These are phyloP conservation scores for Ophion slaviceki DNA, from an alignment of 2,888 invertebrate species.

Conservation along the genomic window DNA sequence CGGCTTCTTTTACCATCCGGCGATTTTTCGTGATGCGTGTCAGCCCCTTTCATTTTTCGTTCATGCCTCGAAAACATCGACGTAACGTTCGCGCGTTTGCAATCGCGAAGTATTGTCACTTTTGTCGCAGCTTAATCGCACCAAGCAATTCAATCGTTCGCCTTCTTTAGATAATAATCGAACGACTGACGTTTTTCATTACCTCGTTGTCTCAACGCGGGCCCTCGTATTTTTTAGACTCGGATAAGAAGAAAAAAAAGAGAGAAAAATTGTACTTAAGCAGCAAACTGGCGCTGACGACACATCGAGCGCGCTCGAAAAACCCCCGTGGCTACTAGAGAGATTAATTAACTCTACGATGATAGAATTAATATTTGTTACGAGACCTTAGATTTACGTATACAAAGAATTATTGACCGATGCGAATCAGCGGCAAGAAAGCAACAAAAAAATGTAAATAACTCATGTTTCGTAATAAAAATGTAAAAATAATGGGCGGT, in stretches of 20 bases:
- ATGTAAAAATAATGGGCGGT: constrained; percentile 32
- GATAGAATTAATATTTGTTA: constrained; percentile 73
- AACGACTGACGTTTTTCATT: neutral
- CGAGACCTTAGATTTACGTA: constrained; percentile 71
- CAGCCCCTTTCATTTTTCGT: neutral
- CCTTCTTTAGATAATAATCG: neutral
- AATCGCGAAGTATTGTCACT: constrained; percentile 11
- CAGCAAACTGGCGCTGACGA: constrained; percentile 17
- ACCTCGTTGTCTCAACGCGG: neutral
- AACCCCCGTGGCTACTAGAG: neutral
- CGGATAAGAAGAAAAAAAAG: neutral
- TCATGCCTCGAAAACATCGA: neutral
- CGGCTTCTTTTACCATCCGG: constrained; percentile 4
- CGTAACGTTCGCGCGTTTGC: neutral
- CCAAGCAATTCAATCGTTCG: constrained; percentile 67
- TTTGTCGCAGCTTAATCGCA: constrained; percentile 67
- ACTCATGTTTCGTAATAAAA: constrained; percentile 78
- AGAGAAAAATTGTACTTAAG: constrained; percentile 57
- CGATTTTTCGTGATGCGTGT: neutral
- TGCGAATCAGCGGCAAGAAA: constrained; percentile 60
- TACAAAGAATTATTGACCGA: constrained; percentile 59
- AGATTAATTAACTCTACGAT: constrained; percentile 40
- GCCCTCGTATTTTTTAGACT: neutral
- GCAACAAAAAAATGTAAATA: constrained; percentile 73
- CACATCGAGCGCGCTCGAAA: neutral